Evolutionary conservation across 2,888 invertebrate genomes (phyloP), one percentile per base, ranked within the genome.

Genomic region (Biston betularia): DNA sequence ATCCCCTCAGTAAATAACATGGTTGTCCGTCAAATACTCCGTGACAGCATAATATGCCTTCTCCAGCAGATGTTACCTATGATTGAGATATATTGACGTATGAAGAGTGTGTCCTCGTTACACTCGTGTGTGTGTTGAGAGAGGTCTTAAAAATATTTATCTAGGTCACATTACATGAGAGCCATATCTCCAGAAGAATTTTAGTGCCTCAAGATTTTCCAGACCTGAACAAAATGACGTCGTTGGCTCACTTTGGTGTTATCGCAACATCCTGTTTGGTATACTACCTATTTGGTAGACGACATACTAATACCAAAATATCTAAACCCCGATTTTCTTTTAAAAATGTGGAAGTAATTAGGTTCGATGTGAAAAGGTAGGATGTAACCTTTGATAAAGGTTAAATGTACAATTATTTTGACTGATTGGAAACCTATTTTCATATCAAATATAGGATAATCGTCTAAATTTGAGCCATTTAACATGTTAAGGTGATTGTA

Each of bases 161-260:
- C 35, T 44, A 54, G 59, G 65, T 60, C 55, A 60, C 58, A 58
- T 14, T 24, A 15, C 34, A 11, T 11, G 33, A 52, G 10, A 15
- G 9, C 35, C 63, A 56, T 63, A 63, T 63, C 63, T 55, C 8
- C 15, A 53, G 48, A 35, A 38, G 11, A 7, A 4, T 40, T 66
- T 45, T 40, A 15, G 7, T 40, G 15, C 44, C 56, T 38, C 54
- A 8, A 63, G n/a, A 60, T 56, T 44, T 62, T 67, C 63, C 56
- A 68, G 68, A 68, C 70, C 68, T 66, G 70, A 73, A 70, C 67
- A 69, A 74, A 79, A 76, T 79, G 75, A 76, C 74, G 76, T 76
- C 76, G 74, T 53, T 53, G 33, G 73, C 75, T 76, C 71, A 76
- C 75, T 70, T 71, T 66, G 42, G 58, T 73, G 72, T 73, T 79